phyloP scores from a whole-genome alignment of 1,140 invertebrate species.

The Bombus confusus region DNA sequence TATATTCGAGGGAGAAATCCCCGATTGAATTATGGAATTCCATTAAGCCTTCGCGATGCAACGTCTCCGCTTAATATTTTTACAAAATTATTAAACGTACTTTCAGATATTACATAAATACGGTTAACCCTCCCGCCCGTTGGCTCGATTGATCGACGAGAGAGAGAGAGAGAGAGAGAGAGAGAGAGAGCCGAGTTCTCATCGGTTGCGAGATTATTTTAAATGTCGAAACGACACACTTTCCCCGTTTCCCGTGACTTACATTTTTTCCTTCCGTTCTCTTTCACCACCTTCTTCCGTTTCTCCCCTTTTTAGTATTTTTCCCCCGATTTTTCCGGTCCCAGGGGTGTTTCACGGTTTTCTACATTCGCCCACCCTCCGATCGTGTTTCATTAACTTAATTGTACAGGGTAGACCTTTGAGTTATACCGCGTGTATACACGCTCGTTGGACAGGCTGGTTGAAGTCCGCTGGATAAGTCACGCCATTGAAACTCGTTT shows the following conservation, averaged over 20 bases:
- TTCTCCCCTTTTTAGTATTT: neutral
- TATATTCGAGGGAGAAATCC: neutral
- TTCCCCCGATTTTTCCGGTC: constrained; percentile 17
- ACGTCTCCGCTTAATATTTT: constrained; percentile 4
- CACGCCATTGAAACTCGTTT: constrained; percentile 57
- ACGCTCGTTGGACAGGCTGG: constrained; percentile 24
- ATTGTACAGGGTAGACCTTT: constrained; percentile 45
- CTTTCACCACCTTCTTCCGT: neutral
- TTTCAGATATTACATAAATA: constrained; percentile 18
- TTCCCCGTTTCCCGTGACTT: neutral
- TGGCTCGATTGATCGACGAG: constrained; percentile 9
- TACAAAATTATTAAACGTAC: neutral
- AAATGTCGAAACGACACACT: constrained; percentile 26
- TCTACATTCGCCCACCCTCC: neutral
- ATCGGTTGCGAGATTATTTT: constrained; percentile 21
- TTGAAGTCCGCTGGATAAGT: constrained; percentile 4
- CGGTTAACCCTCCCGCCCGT: neutral
- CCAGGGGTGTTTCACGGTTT: constrained; percentile 34
- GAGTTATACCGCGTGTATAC: neutral
- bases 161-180: neutral
- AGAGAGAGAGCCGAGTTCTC: neutral
- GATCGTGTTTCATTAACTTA: constrained; percentile 58
- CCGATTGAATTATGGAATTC: neutral
- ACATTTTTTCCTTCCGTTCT: neutral
- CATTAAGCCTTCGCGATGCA: neutral